A percentile compares a stretch with the other conserved stretches of the same genome.
phyloP scores from a whole-genome alignment of 1,140 invertebrate genomes.

The Metopolophium dirhodum region DNA sequence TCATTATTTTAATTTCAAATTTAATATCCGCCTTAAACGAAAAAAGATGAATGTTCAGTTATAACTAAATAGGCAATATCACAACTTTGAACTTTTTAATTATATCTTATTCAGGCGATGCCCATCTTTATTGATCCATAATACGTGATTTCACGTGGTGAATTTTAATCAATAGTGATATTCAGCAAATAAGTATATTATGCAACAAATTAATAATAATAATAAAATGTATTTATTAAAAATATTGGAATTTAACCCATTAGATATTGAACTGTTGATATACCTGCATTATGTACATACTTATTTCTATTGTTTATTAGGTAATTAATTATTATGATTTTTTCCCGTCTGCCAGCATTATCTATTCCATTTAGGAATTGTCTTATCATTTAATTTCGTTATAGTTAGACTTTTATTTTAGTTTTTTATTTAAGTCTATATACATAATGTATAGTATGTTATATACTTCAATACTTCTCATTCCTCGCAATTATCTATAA shows the following conservation, averaged over 20 bases:
- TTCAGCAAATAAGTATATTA: neutral
- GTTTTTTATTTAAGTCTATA: neutral
- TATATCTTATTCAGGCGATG: neutral
- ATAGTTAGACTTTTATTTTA: neutral
- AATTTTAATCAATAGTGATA: neutral
- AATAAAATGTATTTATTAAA: neutral
- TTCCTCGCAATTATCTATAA: neutral
- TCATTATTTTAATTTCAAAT: neutral
- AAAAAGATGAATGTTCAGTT: neutral
- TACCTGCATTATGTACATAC: neutral
- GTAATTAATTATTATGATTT: no score
- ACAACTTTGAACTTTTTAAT: neutral
- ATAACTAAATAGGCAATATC: neutral
- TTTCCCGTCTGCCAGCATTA: no score
- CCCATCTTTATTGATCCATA: neutral
- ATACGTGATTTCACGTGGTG: neutral
- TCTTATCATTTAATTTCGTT: no score
- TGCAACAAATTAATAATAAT: neutral
- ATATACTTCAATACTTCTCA: neutral
- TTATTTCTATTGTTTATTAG: neutral
- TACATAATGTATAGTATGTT: neutral
- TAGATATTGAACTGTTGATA: neutral
- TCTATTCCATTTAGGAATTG: no score
- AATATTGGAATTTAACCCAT: slow-evolving; percentile 7
- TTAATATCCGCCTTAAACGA: neutral